These are phyloP conservation scores for Smittia sp. DNA, from an alignment of 2,888 invertebrate species.

Conservation along the genomic window DNA sequence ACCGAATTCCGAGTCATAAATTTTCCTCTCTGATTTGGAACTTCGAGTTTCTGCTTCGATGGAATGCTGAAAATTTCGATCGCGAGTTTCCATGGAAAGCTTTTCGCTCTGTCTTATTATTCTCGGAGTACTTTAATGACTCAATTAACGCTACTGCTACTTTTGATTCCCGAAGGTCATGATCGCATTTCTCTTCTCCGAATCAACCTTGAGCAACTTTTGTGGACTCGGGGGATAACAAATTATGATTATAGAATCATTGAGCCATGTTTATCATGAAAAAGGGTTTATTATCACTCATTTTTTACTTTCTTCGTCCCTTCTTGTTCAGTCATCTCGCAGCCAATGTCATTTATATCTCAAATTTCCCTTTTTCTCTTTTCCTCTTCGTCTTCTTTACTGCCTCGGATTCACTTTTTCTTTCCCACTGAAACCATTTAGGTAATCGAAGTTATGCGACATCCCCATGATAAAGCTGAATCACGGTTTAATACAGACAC, in stretches of 20 bases:
- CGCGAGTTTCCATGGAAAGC: no score
- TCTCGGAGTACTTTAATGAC: no score
- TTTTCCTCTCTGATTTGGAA: no score
- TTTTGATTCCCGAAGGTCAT: no score
- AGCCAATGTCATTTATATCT: neutral
- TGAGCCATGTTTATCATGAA: conserved; percentile 18
- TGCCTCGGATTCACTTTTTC: neutral
- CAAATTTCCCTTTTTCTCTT: neutral
- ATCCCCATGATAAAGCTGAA: conserved; percentile 84
- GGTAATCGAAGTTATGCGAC: conserved; percentile 87
- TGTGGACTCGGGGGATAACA: conserved; percentile 12
- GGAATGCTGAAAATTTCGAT: no score
- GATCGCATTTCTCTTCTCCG: neutral
- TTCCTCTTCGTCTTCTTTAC: neutral
- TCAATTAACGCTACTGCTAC: no score
- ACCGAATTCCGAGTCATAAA: no score
- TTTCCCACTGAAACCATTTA: conserved; percentile 46
- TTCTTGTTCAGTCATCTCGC: neutral
- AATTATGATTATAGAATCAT: conserved; percentile 26
- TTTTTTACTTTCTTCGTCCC: neutral
- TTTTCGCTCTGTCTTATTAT: no score
- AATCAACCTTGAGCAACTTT: neutral
- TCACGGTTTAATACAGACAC: conserved; percentile 83
- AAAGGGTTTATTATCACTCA: conserved; percentile 30
- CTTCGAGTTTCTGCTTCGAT: no score